Evolutionary conservation across 2,113 vertebrate genomes (phyloP), one percentile per base, ranked within the genome.

Genomic region (Ciconia maguari): DNA sequence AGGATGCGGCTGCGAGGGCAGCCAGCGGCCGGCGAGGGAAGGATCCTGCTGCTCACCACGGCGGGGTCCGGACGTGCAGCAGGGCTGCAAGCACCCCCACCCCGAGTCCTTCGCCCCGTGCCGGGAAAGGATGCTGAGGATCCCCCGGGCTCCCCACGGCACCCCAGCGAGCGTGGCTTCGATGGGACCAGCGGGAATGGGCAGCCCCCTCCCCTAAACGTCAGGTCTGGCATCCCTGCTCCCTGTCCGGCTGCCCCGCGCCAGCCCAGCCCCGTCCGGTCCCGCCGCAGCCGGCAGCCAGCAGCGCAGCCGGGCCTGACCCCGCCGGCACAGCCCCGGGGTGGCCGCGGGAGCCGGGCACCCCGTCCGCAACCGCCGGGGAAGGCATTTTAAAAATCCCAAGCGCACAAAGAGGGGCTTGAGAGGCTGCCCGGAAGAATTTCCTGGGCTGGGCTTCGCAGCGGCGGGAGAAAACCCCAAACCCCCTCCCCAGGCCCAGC

Each of bases 401-500:
- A 81, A 57, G 64, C 49, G 70, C 94, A 97, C 96, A 96, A 97
- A 97, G 96, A 94, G 87, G 92, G 92, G 92, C 82, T 96, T 96
- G 69, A 97, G 95, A 94, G 52, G 51, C 96, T 78, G 94, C 94
- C 87, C 29, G 84, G 95, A 94, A 96, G 94, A 95, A 93, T 95
- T 97, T 97, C 95, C 96, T 94, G 96, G 92, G 96, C 69, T 70
- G 89, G 93, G 93, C 93, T 96, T 78, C 9, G 5, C 54, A 57
- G 72, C 5, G 42, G 49, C 20, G 64, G 78, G 94, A 90, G 74
- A 46, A 91, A 89, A 85, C 70, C 94, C 91, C 69, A 70, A 83
- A 82, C 42, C 92, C 87, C 81, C 55, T 84, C 68, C 77, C 84
- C 76, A 13, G 2, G 18, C 14, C 48, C 51, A 3, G 71, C 42